Evolutionary conservation across 2,888 invertebrate species (phyloP).

Genomic region (Odontothrips loti): DNA sequence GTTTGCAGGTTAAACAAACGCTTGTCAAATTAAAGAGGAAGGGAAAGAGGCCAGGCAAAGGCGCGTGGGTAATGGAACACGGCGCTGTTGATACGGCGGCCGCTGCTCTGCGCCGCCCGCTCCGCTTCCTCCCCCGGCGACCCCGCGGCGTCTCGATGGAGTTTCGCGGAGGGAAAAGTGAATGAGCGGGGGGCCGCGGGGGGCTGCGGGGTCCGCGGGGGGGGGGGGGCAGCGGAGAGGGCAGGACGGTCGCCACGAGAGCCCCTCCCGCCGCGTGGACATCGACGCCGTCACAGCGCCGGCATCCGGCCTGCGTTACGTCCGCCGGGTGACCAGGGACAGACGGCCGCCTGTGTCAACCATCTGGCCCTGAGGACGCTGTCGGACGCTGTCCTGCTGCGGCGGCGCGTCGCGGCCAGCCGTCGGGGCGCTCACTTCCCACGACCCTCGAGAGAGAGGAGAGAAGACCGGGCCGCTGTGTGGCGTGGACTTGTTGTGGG

Average conservation of each 20-base stretch:
- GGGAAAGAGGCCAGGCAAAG: background rate
- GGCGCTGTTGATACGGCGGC: background rate
- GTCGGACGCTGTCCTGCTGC: background rate
- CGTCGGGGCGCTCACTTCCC: background rate
- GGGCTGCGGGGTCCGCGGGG: no score
- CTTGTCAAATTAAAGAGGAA: constrained; percentile 14
- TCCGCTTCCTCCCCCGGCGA: background rate
- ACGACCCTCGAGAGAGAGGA: background rate
- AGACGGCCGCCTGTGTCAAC: constrained; percentile 12
- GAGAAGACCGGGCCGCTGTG: background rate
- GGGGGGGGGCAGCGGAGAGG: no score
- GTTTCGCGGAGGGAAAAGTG: no score
- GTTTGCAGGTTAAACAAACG: constrained; percentile 17
- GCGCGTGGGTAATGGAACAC: no score
- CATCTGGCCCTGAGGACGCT: background rate
- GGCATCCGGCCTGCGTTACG: background rate
- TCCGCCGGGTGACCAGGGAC: background rate
- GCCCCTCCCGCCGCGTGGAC: no score
- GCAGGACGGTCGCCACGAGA: no score
- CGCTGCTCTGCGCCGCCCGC: background rate
- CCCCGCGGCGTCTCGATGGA: no score
- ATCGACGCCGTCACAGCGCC: background rate
- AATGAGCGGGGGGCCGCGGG: no score
- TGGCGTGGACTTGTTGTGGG: background rate
- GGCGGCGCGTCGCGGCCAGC: background rate